Conservation (phyloP, 1,140 invertebrate genomes). For the Arion vulgaris region DNA sequence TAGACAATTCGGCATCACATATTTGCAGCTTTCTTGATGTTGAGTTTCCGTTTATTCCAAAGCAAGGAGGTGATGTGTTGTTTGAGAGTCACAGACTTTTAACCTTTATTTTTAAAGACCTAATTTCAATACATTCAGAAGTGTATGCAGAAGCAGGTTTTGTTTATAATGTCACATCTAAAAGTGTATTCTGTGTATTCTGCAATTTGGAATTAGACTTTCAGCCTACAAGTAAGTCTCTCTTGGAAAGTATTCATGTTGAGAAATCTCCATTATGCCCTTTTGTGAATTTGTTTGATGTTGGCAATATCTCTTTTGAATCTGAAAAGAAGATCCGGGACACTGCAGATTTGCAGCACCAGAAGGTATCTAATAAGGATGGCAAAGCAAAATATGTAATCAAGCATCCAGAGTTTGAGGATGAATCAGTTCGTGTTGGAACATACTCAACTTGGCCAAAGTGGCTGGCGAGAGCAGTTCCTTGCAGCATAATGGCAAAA, state of each 20-base stretch:
- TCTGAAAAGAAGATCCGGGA: slow-evolving; percentile 29
- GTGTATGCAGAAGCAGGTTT: slow-evolving; percentile 43
- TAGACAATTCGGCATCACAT: neutral
- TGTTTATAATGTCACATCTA: slow-evolving; percentile 21
- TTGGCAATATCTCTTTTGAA: slow-evolving; percentile 38
- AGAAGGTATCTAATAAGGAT: slow-evolving; percentile 4
- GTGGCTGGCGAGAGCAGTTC: neutral
- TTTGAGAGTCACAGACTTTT: slow-evolving; percentile 43
- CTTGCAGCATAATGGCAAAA: slow-evolving; percentile 20
- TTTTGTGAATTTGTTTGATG: slow-evolving; percentile 36
- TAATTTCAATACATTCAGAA: slow-evolving; percentile 10
- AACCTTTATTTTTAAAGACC: slow-evolving; percentile 33
- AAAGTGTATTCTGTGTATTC: slow-evolving; percentile 42
- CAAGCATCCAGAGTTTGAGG: slow-evolving; percentile 42
- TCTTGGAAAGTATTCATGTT: slow-evolving; percentile 18
- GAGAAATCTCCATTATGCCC: slow-evolving; percentile 37
- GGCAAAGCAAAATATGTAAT: slow-evolving; percentile 27
- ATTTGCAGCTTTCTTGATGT: neutral
- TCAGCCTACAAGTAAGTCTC: neutral
- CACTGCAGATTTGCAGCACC: neutral
- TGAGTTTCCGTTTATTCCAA: slow-evolving; percentile 31
- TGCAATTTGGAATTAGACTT: slow-evolving; percentile 29
- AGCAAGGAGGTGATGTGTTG: slow-evolving; percentile 30
- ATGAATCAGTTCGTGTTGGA: slow-evolving; percentile 16
- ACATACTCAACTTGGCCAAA: slow-evolving; percentile 41